Conservation (phyloP, 1,140 invertebrate genomes). For the Camponotus floridanus region DNA sequence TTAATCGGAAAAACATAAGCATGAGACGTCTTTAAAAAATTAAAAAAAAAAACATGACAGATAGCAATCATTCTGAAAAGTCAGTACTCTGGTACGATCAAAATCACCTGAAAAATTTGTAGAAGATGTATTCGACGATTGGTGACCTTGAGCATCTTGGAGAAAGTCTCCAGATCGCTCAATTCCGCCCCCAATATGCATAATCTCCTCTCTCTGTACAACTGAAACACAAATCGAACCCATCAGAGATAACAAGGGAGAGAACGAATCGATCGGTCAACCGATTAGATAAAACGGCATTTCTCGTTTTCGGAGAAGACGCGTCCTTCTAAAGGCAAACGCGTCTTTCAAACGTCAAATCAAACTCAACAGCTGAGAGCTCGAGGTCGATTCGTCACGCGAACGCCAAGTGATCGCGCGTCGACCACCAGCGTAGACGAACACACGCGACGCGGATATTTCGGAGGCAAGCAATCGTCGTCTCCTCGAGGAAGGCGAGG, state of each 20-base stretch:
- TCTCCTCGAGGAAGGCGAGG: too few relatives aligned
- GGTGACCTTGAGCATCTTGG: constrained; percentile 90
- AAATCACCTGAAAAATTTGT: constrained; percentile 89
- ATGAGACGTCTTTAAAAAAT: background rate
- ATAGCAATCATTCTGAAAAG: background rate
- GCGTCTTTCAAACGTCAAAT: too few relatives aligned
- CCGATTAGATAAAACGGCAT: background rate
- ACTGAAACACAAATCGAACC: constrained; percentile 83
- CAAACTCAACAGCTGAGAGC: too few relatives aligned
- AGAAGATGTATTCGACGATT: constrained; percentile 89
- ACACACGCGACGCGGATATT: too few relatives aligned
- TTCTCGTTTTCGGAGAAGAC: too few relatives aligned
- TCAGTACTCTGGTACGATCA: background rate
- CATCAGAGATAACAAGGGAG: background rate
- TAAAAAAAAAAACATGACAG: background rate
- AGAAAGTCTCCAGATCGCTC: constrained; percentile 90
- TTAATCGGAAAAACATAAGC: constrained; percentile 46
- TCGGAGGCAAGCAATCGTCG: too few relatives aligned
- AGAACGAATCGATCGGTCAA: background rate
- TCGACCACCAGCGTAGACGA: too few relatives aligned
- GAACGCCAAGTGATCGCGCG: too few relatives aligned
- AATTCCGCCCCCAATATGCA: constrained; percentile 90
- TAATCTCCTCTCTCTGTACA: constrained; percentile 88
- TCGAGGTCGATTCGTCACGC: too few relatives aligned
- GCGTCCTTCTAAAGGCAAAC: too few relatives aligned